Base-by-base conservation (phyloP, 2,888 invertebrate species). In the Coleophora deauratella region DNA sequence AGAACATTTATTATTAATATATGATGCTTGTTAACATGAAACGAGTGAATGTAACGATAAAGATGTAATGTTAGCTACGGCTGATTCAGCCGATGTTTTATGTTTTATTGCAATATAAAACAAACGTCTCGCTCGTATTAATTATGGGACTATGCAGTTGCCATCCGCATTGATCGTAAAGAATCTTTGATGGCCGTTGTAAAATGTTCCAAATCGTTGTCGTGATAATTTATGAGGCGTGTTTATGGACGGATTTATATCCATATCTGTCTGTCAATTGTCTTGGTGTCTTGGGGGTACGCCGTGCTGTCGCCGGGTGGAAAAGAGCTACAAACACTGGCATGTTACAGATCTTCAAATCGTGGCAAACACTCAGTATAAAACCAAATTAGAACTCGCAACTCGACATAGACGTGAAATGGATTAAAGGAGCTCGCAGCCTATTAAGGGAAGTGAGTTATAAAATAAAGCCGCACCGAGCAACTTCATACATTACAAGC, bases 401-500 rank as follows among this genome's bases (percentile, higher is more conserved):
- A 58, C 63, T 59, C 60, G 61, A 54, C 59, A 61, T 59, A 59
- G 57, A 21, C 57, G 58, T 51, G 72, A 76, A 81, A 67, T 77
- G 76, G 81, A 81, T 81, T 77, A 80, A 76, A 71, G 63, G 65
- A 69, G 69, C 67, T 69, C 60, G 57, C 66, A 64, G 79, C 75
- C 77, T 80, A 84, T 84, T 82, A 82, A 66, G 74, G 68, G 81
- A 72, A 84, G 82, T 81, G 77, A 84, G 81, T 80, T 82, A 81
- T 84, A 84, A 84, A 84, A 84, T 84, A 82, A 79, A 72, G 73
- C 76, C 69, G 71, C 72, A 71, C 70, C 75, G 74, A 72, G 71
- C 67, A 77, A 82, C 78, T 85, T 84, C 84, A 86, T 86, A 84
- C 81, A 85, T 86, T 86, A 85, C 81, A 77, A 73, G 81, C 85